These are phyloP conservation scores for Anguilla anguilla DNA, from an alignment of 2,797 vertebrate genomes.

Conservation along the genomic window DNA sequence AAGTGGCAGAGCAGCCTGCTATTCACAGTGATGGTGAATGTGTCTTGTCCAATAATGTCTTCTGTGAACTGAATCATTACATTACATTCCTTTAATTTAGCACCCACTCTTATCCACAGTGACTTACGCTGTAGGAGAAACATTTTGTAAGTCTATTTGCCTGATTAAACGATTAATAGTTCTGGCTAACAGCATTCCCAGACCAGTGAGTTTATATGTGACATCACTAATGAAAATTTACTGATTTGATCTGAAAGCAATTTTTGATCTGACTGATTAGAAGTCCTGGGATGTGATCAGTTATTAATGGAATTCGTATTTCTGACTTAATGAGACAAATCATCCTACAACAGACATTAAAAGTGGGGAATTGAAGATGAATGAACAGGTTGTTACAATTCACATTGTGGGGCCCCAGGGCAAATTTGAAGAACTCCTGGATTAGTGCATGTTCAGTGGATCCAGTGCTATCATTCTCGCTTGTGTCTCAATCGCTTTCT, in stretches of 20 bases:
- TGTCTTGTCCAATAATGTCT: background rate
- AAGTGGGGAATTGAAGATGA: background rate
- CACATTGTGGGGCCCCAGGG: too few species aligned
- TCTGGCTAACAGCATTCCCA: background rate
- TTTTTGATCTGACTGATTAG: too few species aligned
- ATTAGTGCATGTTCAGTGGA: background rate
- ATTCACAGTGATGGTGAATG: background rate
- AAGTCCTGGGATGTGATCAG: background rate
- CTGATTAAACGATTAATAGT: background rate
- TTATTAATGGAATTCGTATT: background rate
- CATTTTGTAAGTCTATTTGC: background rate
- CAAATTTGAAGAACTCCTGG: background rate
- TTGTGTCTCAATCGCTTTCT: background rate
- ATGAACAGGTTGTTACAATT: background rate
- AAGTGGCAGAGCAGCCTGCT: constrained; percentile 53
- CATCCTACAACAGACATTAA: background rate
- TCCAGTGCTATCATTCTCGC: background rate
- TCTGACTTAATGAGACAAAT: background rate
- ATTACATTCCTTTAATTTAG: background rate
- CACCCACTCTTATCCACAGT: background rate
- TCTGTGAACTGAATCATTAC: background rate
- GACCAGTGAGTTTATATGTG: background rate
- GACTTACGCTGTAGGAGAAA: background rate
- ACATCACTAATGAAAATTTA: background rate
- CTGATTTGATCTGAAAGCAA: background rate